These are phyloP conservation scores for Panopea generosa DNA, from an alignment of 2,888 invertebrate species.

Conservation along the genomic window DNA sequence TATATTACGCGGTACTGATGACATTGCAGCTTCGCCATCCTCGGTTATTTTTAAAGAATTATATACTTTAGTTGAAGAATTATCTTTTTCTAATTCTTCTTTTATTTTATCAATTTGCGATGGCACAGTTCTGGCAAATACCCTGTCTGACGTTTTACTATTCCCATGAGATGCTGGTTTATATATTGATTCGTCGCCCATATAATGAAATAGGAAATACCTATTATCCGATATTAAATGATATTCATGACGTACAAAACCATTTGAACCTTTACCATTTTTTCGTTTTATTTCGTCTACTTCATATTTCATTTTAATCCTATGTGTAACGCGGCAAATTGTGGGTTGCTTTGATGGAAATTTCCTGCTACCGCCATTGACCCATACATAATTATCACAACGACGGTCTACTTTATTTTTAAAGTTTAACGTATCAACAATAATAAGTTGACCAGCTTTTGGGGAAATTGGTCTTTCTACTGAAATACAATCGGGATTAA, in stretches of 20 bases:
- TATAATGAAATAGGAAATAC: slow-evolving; percentile 26
- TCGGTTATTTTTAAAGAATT: slow-evolving; percentile 21
- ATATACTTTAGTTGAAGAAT: slow-evolving; percentile 3
- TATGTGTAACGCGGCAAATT: not conserved
- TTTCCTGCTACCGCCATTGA: slow-evolving; percentile 12
- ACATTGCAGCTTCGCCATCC: slow-evolving; percentile 8
- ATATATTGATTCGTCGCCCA: slow-evolving; percentile 26
- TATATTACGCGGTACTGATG: slow-evolving; percentile 17
- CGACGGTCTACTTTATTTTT: slow-evolving; percentile 9
- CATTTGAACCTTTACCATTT: slow-evolving; percentile 8
- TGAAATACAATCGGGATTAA: too few relatives aligned
- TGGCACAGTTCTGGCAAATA: slow-evolving; percentile 12
- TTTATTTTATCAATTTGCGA: slow-evolving; percentile 22
- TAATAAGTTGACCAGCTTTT: slow-evolving; percentile 10
- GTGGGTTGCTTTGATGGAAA: not conserved
- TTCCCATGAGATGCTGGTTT: slow-evolving; percentile 15
- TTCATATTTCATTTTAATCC: not conserved
- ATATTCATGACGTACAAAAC: slow-evolving; percentile 15
- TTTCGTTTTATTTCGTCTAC: not conserved
- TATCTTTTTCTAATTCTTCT: slow-evolving; percentile 6
- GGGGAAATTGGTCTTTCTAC: slow-evolving; percentile 1
- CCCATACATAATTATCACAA: slow-evolving; percentile 13
- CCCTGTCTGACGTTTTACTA: not conserved
- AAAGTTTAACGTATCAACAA: not conserved
- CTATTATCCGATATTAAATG: slow-evolving; percentile 15